Base-by-base conservation (phyloP, 1,140 invertebrate species). In the Danaus plexippus region DNA sequence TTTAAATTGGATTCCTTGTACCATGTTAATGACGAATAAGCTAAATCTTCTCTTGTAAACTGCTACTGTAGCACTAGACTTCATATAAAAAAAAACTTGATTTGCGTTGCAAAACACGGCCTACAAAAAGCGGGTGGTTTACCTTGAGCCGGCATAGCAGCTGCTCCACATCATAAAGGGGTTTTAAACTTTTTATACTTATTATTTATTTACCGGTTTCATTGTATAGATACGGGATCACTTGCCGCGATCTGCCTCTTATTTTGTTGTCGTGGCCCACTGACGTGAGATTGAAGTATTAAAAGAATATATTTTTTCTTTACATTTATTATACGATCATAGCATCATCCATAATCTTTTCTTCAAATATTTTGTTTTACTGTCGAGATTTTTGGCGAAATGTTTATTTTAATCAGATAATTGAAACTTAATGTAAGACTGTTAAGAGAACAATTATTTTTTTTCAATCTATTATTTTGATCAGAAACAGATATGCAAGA, bases 141-240 rank as follows among this genome's bases (percentile, higher is more conserved):
- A 69, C 82, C 82, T 85, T 85, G 82, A 75, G 72, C 51, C 64
- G 51, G 67, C 64, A 61, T 64, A 57, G 71, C 79, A 79, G 75
- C 77, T 80, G 82, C 75, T 71, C 41, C 56, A 53, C 54, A 64
- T 57, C 67, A 66, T 69, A 71, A 74, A 72, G 77, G 80, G 71
- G 70, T 82, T 75, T 70, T 72, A 77, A 73, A 73, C 73, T 81
- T 84, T 80, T 82, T 81, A 71, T 71, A 67, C 63, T 80, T 76
- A 75, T 78, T 76, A 74, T 77, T 75, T 77, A 80, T 78, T 63
- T 82, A 80, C 75, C 75, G 71, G 81, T 80, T 77, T 63, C 67
- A 77, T 66, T 74, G 64, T 69, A 59, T 54, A 61, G 65, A 64
- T 64, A 57, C 58, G 64, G 57, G 66, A 72, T 69, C 64, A 52